phyloP scores from a whole-genome alignment of 1,140 invertebrate genomes.

The Anagrus nilaparvatae region DNA sequence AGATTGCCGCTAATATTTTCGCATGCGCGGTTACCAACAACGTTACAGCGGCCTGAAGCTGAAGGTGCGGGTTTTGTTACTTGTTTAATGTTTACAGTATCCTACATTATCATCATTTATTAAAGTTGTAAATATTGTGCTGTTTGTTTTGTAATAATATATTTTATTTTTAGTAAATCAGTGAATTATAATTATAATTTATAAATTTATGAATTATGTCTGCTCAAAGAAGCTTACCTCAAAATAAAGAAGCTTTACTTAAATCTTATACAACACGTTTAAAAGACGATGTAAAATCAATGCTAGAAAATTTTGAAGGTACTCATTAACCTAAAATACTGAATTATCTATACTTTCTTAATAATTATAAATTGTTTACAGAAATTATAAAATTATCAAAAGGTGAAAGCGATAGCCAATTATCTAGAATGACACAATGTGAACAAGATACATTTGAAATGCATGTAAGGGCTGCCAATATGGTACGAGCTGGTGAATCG shows the following conservation, averaged over 20 bases:
- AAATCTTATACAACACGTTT: constrained; percentile 87
- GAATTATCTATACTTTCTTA: constrained; percentile 11
- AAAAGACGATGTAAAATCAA: constrained; percentile 93
- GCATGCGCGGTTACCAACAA: too few species aligned
- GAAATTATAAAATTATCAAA: constrained; percentile 91
- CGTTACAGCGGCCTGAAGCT: too few species aligned
- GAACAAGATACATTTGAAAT: constrained; percentile 95
- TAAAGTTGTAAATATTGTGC: too few species aligned
- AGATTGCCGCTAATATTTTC: too few species aligned
- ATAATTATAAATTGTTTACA: constrained; percentile 39
- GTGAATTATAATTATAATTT: too few species aligned
- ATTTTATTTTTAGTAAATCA: too few species aligned
- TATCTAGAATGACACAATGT: constrained; percentile 78
- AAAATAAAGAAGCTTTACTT: constrained; percentile 87
- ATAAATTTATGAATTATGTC: too few species aligned
- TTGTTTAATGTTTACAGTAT: too few species aligned
- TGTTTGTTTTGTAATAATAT: too few species aligned
- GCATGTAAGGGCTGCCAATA: constrained; percentile 90
- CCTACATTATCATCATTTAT: too few species aligned
- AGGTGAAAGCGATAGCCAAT: constrained; percentile 84
- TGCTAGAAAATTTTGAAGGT: constrained; percentile 95
- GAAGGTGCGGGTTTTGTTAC: too few species aligned
- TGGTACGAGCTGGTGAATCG: constrained; percentile 89
- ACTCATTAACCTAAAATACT: constrained; percentile 48
- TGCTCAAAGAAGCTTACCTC: constrained; percentile 57